Base-by-base conservation (phyloP, 2,113 vertebrate genomes). In the Plestiodon gilberti region DNA sequence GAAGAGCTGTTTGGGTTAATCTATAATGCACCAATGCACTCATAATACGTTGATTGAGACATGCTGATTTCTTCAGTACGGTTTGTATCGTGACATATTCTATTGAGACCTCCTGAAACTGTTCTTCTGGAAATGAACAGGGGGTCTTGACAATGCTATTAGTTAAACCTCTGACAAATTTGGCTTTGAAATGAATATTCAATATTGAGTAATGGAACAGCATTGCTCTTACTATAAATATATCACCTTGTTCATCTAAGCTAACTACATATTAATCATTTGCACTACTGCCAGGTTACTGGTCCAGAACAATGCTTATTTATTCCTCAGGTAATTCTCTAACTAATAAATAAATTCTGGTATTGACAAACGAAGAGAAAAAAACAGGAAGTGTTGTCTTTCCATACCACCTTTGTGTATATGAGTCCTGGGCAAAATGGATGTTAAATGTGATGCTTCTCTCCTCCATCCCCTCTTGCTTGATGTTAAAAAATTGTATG, bases 401-500 rank as follows among this genome's bases (percentile, higher is more conserved):
- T 87, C 75, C 48, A 48, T 0, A 40, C 55, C 25, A 23, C 48
- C 13, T 84, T 84, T 80, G 35, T 78, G 23, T 43, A 73, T 77
- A 28, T 0, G 17, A 30, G n/a, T 65, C 61, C 75, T 55, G 76
- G 18, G 80, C 11, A 81, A 88, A 17, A 13, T 83, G 18, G 33
- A 30, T 59, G 25, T 70, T 65, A 82, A 86, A 90, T 91, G 79
- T 86, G 78, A 86, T 85, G 80, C 59, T 17, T 86, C 40, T 70
- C 23, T 84, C 28, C 82, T 84, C 67, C 85, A 67, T 89, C 57
- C 85, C 70, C 18, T 4, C 87, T 17, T 90, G 48, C 80, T 11
- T 28, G 4, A 22, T 85, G 22, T 28, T 93, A 90, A 55, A 74
- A 59, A 87, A 57, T 48, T 87, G 81, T 92, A 93, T 40, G 43